Conservation (phyloP, 2,888 invertebrate genomes). For the Agrypnus murinus region DNA sequence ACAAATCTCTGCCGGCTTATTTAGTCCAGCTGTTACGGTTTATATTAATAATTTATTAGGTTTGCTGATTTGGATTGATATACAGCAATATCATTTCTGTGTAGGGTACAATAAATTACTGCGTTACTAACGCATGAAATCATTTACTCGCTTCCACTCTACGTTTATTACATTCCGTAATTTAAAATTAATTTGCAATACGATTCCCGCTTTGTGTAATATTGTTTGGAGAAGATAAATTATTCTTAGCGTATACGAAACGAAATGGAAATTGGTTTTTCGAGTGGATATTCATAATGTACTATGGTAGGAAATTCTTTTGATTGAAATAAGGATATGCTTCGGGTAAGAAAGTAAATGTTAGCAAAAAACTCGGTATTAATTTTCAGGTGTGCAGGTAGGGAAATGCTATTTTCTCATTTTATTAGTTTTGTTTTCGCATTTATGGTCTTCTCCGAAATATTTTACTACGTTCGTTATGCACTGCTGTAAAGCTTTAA, state of each 20-base stretch:
- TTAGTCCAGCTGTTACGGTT: constrained; percentile 38
- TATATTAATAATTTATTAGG: constrained; percentile 51
- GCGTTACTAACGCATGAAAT: constrained; percentile 51
- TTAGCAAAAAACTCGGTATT: neutral
- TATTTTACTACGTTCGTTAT: no score
- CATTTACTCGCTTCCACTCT: constrained; percentile 51
- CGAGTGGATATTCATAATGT: constrained; percentile 50
- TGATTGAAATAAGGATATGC: constrained; percentile 38
- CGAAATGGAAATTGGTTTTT: constrained; percentile 52
- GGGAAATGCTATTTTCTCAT: neutral
- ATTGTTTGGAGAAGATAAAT: constrained; percentile 52
- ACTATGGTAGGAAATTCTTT: constrained; percentile 46
- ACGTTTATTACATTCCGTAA: constrained; percentile 52
- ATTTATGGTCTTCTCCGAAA: no score
- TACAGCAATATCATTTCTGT: constrained; percentile 48
- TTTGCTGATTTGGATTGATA: constrained; percentile 48
- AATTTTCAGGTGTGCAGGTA: constrained; percentile 11
- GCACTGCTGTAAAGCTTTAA: no score
- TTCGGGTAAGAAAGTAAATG: constrained; percentile 7
- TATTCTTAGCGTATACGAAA: constrained; percentile 49
- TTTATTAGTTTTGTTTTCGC: no score
- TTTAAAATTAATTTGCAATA: constrained; percentile 53
- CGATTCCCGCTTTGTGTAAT: constrained; percentile 51
- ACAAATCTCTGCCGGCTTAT: constrained; percentile 24
- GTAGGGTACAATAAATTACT: constrained; percentile 48